A percentile compares a stretch with the other conserved stretches of the same genome.
Evolutionary conservation across 2,888 invertebrate genomes (phyloP).

Genomic region (Patella depressa): DNA sequence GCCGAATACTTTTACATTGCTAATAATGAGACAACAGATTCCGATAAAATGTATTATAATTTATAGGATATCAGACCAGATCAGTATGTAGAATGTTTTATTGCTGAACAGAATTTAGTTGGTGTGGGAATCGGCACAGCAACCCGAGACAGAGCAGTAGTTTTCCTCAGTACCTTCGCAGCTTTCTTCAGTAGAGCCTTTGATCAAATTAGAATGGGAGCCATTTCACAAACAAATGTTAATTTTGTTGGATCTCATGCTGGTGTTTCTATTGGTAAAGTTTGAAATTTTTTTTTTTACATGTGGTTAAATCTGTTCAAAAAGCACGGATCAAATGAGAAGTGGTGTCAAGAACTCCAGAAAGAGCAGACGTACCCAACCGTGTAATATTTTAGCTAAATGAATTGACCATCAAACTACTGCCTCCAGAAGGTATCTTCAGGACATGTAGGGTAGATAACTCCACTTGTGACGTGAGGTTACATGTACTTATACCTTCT

Average conservation of each 20-base stretch:
- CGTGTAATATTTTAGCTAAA: too few species aligned
- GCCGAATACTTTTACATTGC: too few species aligned
- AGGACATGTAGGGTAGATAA: too few species aligned
- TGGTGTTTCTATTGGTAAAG: slow-evolving; percentile 92
- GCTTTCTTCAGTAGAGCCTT: slow-evolving; percentile 96
- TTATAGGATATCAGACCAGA: slow-evolving; percentile 73
- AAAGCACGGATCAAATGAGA: too few species aligned
- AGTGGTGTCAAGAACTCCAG: too few species aligned
- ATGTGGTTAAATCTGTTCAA: too few species aligned
- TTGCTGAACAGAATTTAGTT: slow-evolving; percentile 98
- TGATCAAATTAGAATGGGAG: slow-evolving; percentile 99
- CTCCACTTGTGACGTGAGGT: too few species aligned
- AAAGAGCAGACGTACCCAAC: too few species aligned
- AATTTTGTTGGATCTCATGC: slow-evolving; percentile 98
- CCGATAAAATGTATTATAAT: not conserved
- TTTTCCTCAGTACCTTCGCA: slow-evolving; percentile 97
- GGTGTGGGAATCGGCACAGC: slow-evolving; percentile 94
- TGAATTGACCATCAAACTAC: too few species aligned
- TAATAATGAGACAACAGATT: too few species aligned
- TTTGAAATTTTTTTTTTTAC: not conserved
- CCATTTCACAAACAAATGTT: slow-evolving; percentile 97
- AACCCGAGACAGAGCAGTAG: slow-evolving; percentile 91
- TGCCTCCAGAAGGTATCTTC: too few species aligned
- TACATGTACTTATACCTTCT: too few species aligned
- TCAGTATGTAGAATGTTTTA: slow-evolving; percentile 96